A percentile compares a stretch with the other conserved stretches of the same genome.
Conservation (phyloP, 2,888 invertebrate genomes). For the Pyralis farinalis region DNA sequence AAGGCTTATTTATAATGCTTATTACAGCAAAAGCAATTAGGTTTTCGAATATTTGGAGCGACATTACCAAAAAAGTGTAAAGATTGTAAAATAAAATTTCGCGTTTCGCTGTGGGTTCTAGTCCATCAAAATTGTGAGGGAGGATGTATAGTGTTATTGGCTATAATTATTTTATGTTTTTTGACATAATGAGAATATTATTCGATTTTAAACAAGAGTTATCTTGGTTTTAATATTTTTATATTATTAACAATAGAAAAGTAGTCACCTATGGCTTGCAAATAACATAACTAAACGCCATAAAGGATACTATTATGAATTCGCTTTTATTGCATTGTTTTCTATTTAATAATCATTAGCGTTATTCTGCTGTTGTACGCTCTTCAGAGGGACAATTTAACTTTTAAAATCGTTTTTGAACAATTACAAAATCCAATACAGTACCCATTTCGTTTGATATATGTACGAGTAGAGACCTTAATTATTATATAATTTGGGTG, state of each 20-base stretch:
- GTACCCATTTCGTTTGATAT: background rate
- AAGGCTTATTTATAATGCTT: constrained; percentile 9
- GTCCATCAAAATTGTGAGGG: constrained; percentile 70
- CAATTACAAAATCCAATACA: background rate
- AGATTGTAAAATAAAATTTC: constrained; percentile 45
- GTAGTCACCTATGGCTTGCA: constrained; percentile 75
- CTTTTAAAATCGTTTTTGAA: constrained; percentile 8
- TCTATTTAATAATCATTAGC: constrained; percentile 46
- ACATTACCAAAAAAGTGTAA: constrained; percentile 50
- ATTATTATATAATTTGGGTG: constrained; percentile 31
- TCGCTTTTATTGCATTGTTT: constrained; percentile 77
- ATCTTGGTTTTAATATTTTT: constrained; percentile 65
- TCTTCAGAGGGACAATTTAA: constrained; percentile 15
- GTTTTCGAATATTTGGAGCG: constrained; percentile 18
- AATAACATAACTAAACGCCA: constrained; percentile 79
- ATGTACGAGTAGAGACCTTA: constrained; percentile 10
- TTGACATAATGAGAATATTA: constrained; percentile 45
- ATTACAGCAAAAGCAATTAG: constrained; percentile 1
- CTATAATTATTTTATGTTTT: constrained; percentile 42
- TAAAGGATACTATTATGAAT: constrained; percentile 66
- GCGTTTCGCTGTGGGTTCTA: constrained; percentile 72
- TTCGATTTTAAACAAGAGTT: constrained; percentile 51
- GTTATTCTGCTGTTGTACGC: constrained; percentile 18
- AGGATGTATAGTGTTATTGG: constrained; percentile 57
- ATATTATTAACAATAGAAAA: constrained; percentile 71